A percentile compares a stretch with the other conserved stretches of the same genome.
Evolutionary conservation across 2,797 vertebrate genomes (phyloP).

Genomic region (Tauraco hartlaubi): DNA sequence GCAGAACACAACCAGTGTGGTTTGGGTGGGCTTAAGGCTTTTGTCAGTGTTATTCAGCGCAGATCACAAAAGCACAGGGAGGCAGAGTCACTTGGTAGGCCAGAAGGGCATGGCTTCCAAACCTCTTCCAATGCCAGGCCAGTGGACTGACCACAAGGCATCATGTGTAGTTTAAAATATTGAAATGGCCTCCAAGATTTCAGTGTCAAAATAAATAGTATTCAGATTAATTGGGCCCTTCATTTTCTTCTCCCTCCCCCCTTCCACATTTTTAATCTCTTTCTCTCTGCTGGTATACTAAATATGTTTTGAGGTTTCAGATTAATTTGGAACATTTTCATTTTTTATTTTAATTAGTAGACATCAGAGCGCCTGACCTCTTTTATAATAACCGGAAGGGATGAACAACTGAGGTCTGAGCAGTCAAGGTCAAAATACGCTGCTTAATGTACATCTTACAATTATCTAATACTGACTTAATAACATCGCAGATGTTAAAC

Average conservation of each 20-base stretch:
- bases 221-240: background rate
- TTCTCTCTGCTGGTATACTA: background rate
- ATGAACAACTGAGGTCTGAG: background rate
- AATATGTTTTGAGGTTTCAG: slow-evolving; percentile 20
- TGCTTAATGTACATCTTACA: background rate
- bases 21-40: background rate
- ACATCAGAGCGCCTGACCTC: background rate
- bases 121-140: background rate
- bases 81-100: background rate
- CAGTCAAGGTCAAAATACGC: slow-evolving; percentile 10
- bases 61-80: background rate
- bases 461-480: background rate
- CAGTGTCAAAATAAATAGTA: background rate
- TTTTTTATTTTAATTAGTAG: slow-evolving; percentile 25
- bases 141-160: background rate
- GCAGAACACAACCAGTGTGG: background rate
- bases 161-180: background rate
- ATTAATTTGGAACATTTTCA: slow-evolving; percentile 5
- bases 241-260: background rate
- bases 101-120: background rate
- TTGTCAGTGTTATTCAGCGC: background rate
- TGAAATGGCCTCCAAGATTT: background rate
- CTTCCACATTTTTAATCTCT: background rate
- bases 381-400: background rate
- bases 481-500: background rate